These are phyloP conservation scores for Parazoanthus swiftii DNA, from an alignment of 92 coral and sea anemone species.

Conservation along the genomic window DNA sequence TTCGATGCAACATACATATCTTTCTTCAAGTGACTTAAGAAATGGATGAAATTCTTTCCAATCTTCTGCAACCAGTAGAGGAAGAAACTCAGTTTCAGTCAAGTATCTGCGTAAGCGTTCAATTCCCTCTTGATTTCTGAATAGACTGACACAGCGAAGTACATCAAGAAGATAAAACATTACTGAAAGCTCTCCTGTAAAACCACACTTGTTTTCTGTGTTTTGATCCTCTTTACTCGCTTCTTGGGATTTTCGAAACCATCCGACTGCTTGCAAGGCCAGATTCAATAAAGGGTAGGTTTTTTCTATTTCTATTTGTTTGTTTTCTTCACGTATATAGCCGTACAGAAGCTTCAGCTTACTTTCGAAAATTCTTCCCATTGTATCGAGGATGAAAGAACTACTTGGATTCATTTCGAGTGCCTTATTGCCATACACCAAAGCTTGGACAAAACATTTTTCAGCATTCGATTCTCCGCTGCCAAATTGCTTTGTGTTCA, in stretches of 20 bases:
- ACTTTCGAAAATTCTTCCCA: constrained; percentile 49
- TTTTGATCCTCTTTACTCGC: constrained; percentile 30
- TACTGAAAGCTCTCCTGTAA: constrained; percentile 46
- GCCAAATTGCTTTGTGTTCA: constrained; percentile 31
- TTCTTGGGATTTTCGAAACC: constrained; percentile 40
- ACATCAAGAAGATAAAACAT: constrained; percentile 51
- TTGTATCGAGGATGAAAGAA: constrained; percentile 45
- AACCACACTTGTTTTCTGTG: constrained; percentile 25
- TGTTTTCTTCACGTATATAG: constrained; percentile 1
- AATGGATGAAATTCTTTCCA: constrained; percentile 37
- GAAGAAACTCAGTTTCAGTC: constrained; percentile 15
- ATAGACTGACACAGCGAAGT: constrained; percentile 34
- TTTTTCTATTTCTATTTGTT: not conserved
- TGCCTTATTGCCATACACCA: not conserved
- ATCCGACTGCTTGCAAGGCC: constrained; percentile 12
- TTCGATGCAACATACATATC: constrained; percentile 38
- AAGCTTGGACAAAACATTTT: not conserved
- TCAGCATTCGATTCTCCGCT: not conserved
- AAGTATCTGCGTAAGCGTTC: constrained; percentile 37
- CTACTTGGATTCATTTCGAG: constrained; percentile 5
- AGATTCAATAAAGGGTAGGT: constrained; percentile 18
- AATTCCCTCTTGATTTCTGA: constrained; percentile 40
- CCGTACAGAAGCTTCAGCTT: constrained; percentile 39
- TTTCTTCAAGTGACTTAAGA: constrained; percentile 26
- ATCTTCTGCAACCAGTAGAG: constrained; percentile 11